A percentile compares a stretch with the other conserved stretches of the same genome.
phyloP scores from a whole-genome alignment of 2,113 vertebrate species.

The Pyxicephalus adspersus region DNA sequence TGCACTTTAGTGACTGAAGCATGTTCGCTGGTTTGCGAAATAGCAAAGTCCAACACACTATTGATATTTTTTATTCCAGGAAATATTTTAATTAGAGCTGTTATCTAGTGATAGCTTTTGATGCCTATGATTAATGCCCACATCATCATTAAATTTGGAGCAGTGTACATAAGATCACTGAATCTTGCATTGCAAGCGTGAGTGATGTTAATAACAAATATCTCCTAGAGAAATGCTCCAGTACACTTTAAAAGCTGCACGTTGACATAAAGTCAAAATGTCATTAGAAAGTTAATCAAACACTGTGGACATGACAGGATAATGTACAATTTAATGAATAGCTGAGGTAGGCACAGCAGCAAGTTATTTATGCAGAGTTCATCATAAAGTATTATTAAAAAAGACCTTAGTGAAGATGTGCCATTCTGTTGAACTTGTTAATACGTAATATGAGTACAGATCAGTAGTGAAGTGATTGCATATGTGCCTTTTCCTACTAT shows the following conservation, averaged over 20 bases:
- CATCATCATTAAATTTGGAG: slow-evolving; percentile 5
- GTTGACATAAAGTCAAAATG: not conserved
- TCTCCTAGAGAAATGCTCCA: not conserved
- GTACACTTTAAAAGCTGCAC: not conserved
- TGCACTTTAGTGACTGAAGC: no score
- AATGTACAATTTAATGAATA: not conserved
- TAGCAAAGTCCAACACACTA: not conserved
- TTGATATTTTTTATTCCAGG: slow-evolving; percentile 5
- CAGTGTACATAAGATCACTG: not conserved
- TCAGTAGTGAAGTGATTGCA: no score
- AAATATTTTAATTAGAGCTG: not conserved
- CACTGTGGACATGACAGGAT: not conserved
- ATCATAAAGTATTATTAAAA: no score
- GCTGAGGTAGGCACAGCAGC: not conserved
- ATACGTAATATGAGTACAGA: no score
- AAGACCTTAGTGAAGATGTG: no score
- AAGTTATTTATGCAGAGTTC: not conserved
- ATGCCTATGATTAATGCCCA: not conserved
- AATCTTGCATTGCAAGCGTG: not conserved
- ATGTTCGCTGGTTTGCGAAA: no score
- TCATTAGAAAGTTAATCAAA: not conserved
- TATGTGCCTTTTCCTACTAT: no score
- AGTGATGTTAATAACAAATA: slow-evolving; percentile 7
- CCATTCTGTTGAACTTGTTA: no score
- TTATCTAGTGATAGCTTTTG: not conserved